phyloP scores from a whole-genome alignment of 2,888 invertebrate genomes.

The Conchocele bisecta region DNA sequence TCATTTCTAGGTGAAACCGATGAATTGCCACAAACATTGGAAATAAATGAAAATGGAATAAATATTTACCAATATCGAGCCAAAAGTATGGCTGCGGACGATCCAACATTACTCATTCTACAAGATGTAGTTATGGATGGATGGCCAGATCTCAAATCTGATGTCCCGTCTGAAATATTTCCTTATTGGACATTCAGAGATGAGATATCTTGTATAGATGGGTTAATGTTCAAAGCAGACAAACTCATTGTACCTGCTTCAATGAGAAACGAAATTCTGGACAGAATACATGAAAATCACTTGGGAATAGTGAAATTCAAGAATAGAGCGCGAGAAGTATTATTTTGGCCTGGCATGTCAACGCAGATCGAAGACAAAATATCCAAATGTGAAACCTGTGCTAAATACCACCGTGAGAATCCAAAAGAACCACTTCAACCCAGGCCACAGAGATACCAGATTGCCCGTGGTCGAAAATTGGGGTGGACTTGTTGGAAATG shows the following conservation, averaged over 20 bases:
- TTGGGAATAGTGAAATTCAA: slow-evolving; percentile 33
- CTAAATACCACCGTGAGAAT: neutral
- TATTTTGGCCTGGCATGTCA: slow-evolving; percentile 33
- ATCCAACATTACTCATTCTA: no score
- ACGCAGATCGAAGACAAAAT: slow-evolving; percentile 29
- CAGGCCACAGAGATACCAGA: slow-evolving; percentile 20
- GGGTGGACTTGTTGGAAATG: slow-evolving; percentile 15
- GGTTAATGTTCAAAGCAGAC: no score
- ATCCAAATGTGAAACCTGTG: slow-evolving; percentile 23
- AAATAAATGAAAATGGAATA: neutral
- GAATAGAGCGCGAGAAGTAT: slow-evolving; percentile 19
- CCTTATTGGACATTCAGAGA: slow-evolving; percentile 19
- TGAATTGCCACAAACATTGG: neutral
- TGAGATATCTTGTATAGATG: no score
- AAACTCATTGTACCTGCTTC: no score
- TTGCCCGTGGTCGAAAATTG: slow-evolving; percentile 18
- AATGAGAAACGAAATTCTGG: no score
- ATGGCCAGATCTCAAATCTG: no score
- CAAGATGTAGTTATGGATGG: no score
- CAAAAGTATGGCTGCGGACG: neutral
- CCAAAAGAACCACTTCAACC: slow-evolving; percentile 10
- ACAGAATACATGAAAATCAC: no score
- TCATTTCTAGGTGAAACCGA: no score
- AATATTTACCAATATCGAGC: slow-evolving; percentile 7
- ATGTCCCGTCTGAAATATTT: neutral